Evolutionary conservation across 2,797 vertebrate species (phyloP), one percentile per base, ranked within the genome.

Genomic region (Salarias fasciatus): DNA sequence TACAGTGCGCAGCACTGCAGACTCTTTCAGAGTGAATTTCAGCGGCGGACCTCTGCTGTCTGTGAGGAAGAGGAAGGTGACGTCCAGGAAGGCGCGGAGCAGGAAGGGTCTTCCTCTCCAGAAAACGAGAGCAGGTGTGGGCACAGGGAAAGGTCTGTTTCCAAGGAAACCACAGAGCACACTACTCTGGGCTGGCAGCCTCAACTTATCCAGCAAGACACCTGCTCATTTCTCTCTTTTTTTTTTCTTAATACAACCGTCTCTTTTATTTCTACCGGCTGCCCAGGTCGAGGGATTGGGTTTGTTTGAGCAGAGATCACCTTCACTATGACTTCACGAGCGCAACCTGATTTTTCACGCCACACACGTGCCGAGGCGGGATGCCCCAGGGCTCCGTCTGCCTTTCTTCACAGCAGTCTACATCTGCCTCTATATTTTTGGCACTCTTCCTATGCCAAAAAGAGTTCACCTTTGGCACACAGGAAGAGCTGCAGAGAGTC

Each of bases 81-180:
- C 31, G 40, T 64, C 55, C 14, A 53, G 55, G 35, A 65, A 69
- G 53, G 6, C 29, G 48, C 4, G 64, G 60, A 64, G 30, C 37
- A 63, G 52, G 38, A 47, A 28, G 51, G 30, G 44, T 62, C 66
- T 14, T 74, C 54, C 37, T 43, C 64, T 63, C 48, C 69, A 71
- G 63, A 71, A 84, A 81, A 68, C 64, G 54, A 6, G 57, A 73
- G 72, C 69, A 76, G 64, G 53, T 73, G 63, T 0, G 2, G 51
- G 50, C 30, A 51, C 55, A 29, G 55, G 36, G 63, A 61, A 59
- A 64, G 48, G 79, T 79, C 60, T 69, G 88, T 90, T 86, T 56
- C 82, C 47, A 83, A 58, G 79, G 82, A 65, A 82, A 90, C 82
- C 29, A 3, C 33, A 43, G 54, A 66, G 70, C 53, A 29, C 66